phyloP scores from a whole-genome alignment of 35 echinoderm and acorn worm species.

The Apostichopus californicus region DNA sequence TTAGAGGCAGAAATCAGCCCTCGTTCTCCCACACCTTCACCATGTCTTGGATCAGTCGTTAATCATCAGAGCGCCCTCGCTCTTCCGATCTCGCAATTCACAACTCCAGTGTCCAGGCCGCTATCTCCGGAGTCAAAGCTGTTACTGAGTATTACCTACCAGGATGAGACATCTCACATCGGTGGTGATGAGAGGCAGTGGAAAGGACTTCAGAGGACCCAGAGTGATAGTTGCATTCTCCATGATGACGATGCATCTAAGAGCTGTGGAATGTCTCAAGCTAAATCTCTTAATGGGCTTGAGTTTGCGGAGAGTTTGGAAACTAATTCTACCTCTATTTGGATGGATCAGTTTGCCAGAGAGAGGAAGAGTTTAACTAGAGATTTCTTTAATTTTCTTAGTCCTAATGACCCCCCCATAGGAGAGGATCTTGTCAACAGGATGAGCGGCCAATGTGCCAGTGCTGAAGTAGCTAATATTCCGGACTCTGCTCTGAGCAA shows the following conservation, averaged over 20 bases:
- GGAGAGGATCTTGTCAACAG: background rate
- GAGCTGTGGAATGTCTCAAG: background rate
- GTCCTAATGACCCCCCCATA: background rate
- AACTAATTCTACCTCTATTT: background rate
- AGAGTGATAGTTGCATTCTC: slow-evolving; percentile 20
- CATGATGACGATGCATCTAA: background rate
- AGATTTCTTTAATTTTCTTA: slow-evolving; percentile 29
- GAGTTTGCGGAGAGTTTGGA: background rate
- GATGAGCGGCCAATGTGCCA: background rate
- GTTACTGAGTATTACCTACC: background rate
- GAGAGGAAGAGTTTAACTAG: slow-evolving; percentile 25
- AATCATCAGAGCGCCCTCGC: slow-evolving; percentile 30
- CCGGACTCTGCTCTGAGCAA: background rate
- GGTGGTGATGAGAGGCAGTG: background rate
- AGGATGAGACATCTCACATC: background rate
- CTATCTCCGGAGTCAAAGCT: background rate
- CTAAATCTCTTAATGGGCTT: background rate
- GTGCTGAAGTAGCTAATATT: background rate
- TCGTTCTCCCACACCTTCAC: slow-evolving; percentile 63
- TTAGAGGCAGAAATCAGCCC: slow-evolving; percentile 74
- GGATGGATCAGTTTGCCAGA: slow-evolving; percentile 29
- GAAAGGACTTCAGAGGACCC: slow-evolving; percentile 14
- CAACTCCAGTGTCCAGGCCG: slow-evolving; percentile 23
- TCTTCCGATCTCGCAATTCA: slow-evolving; percentile 38
- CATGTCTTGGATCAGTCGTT: background rate